These are phyloP conservation scores for Mastomys natalensis DNA, from an alignment of 2,113 vertebrate genomes.

Conservation along the genomic window DNA sequence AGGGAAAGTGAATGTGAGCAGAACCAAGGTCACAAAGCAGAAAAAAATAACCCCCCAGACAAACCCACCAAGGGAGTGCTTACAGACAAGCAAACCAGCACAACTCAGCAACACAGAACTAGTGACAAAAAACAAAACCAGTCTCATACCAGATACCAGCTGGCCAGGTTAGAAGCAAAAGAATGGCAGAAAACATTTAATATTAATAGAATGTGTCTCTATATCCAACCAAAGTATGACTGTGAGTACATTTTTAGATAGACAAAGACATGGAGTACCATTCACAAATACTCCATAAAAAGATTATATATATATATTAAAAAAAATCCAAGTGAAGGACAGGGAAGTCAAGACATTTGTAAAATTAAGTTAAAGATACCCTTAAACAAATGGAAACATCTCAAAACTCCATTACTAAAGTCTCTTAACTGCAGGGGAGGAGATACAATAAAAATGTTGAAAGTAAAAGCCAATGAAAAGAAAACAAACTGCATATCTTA, in stretches of 20 bases:
- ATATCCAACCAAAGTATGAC: background rate
- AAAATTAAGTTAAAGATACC: conserved; percentile 9
- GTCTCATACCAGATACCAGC: background rate
- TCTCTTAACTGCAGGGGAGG: background rate
- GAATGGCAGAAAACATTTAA: background rate
- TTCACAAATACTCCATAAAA: conserved; percentile 4
- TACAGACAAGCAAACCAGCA: background rate
- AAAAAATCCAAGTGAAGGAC: background rate
- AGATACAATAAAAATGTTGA: background rate
- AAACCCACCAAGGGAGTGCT: background rate
- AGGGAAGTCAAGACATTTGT: background rate
- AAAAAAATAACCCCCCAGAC: background rate
- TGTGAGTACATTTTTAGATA: background rate
- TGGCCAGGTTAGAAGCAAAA: background rate
- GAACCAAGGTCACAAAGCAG: background rate
- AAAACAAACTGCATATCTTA: background rate
- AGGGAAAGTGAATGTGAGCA: background rate
- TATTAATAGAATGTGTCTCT: conserved; percentile 11
- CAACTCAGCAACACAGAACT: too few relatives aligned
- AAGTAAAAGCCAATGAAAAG: background rate
- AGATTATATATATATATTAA: conserved; percentile 6
- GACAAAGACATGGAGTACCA: background rate
- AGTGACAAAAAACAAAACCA: background rate
- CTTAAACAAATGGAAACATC: conserved; percentile 23
- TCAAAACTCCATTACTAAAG: background rate